A percentile compares a stretch with the other conserved stretches of the same genome.
Evolutionary conservation across 1,140 invertebrate genomes (phyloP).

Genomic region (Aphaenogaster ashmeadi): DNA sequence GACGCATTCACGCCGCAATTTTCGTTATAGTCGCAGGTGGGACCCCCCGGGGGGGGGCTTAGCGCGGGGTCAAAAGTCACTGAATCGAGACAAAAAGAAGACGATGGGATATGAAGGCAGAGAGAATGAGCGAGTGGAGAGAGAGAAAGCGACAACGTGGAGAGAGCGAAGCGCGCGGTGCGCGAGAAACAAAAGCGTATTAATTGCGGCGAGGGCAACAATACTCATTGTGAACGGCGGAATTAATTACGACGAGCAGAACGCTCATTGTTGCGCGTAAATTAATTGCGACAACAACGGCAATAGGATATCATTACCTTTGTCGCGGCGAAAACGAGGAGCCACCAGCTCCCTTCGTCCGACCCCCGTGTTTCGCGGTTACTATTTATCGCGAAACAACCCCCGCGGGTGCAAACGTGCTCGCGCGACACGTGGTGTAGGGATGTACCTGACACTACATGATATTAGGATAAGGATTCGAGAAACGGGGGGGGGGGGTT

Average conservation of each 20-base stretch:
- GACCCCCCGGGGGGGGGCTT: background rate
- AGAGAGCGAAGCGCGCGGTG: slow-evolving; percentile 25
- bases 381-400: slow-evolving; percentile 36
- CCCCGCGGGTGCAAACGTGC: background rate
- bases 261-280: slow-evolving; percentile 63
- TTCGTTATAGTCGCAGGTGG: slow-evolving; percentile 11
- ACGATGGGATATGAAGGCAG: background rate
- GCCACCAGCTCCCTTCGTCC: background rate
- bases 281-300: slow-evolving; percentile 62
- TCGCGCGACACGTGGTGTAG: background rate
- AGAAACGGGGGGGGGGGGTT: too few relatives aligned
- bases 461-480: too few relatives aligned
- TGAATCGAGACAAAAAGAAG: slow-evolving; percentile 17
- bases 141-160: background rate
- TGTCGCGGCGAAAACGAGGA: slow-evolving; percentile 46
- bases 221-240: slow-evolving; percentile 63
- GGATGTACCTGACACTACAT: too few relatives aligned
- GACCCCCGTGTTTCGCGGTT: background rate
- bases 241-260: slow-evolving; percentile 62
- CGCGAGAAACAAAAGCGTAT: slow-evolving; percentile 64
- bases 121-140: background rate
- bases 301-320: slow-evolving; percentile 66
- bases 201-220: slow-evolving; percentile 62
- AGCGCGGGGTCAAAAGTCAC: slow-evolving; percentile 28
- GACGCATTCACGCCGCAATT: slow-evolving; percentile 22